Conservation (phyloP, 2,797 vertebrate species). For the Rhodeus uyekii region DNA sequence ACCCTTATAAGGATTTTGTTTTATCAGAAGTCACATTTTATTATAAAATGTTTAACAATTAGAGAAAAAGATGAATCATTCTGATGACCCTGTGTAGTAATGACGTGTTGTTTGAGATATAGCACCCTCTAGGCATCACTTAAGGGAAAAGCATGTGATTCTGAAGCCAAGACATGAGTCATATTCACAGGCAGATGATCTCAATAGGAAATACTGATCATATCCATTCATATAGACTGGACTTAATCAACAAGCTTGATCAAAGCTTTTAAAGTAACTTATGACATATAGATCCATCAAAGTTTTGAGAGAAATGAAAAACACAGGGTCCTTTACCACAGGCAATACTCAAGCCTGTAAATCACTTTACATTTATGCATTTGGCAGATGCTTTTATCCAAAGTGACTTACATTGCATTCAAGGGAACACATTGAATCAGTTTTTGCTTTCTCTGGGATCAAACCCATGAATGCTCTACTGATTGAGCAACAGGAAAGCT, state of each 20-base stretch:
- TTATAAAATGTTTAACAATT: not conserved
- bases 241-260: constrained; percentile 5
- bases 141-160: not conserved
- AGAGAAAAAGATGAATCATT: not conserved
- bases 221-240: not conserved
- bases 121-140: constrained; percentile 47
- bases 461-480: no score
- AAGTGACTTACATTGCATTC: no score
- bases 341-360: not conserved
- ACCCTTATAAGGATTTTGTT: no score
- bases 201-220: not conserved
- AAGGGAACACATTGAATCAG: no score
- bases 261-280: not conserved
- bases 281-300: not conserved
- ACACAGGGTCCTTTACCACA: not conserved
- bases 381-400: no score
- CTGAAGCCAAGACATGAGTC: not conserved
- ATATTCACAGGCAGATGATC: not conserved
- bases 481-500: no score
- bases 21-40: not conserved
- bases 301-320: not conserved
- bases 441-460: no score
- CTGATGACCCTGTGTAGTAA: not conserved
- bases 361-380: no score
- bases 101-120: constrained; percentile 8